Conservation (phyloP, 1,140 invertebrate species). For the Holcopasites calliopsidis region DNA sequence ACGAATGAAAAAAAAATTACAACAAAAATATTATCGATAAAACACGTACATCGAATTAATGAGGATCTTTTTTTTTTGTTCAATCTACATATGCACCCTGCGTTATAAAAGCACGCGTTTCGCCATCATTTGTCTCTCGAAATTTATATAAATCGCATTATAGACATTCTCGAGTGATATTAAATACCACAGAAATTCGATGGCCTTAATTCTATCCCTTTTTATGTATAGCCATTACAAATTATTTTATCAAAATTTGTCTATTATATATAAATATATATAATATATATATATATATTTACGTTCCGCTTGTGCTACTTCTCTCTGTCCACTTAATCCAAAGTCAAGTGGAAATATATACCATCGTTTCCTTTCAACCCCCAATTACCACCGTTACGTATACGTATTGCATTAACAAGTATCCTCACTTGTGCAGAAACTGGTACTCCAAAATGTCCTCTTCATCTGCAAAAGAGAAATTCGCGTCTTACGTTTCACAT, state of each 20-base stretch:
- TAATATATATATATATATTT: constrained; percentile 67
- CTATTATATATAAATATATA: constrained; percentile 73
- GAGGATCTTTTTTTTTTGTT: background rate
- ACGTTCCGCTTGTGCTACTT: constrained; percentile 66
- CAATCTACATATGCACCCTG: constrained; percentile 41
- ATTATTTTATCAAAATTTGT: constrained; percentile 73
- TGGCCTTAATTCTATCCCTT: constrained; percentile 47
- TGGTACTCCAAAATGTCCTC: constrained; percentile 76
- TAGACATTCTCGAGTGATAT: constrained; percentile 45
- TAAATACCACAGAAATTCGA: constrained; percentile 51
- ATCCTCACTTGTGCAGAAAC: constrained; percentile 74
- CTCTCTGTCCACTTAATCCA: constrained; percentile 57
- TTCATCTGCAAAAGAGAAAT: constrained; percentile 67
- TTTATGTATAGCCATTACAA: constrained; percentile 62
- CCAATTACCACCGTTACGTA: constrained; percentile 49
- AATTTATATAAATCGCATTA: constrained; percentile 30
- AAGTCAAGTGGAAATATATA: constrained; percentile 60
- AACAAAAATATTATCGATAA: constrained; percentile 4
- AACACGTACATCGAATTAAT: constrained; percentile 16
- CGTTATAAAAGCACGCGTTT: constrained; percentile 39
- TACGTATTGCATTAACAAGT: constrained; percentile 54
- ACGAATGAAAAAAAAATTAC: background rate
- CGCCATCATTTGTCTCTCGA: constrained; percentile 1
- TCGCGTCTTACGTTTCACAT: constrained; percentile 21
- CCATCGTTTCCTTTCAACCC: constrained; percentile 27